Percentiles rank a stretch among this genome's conserved stretches.
phyloP scores from a whole-genome alignment of 2,888 invertebrate species.

The Macrophya alboannulata region DNA sequence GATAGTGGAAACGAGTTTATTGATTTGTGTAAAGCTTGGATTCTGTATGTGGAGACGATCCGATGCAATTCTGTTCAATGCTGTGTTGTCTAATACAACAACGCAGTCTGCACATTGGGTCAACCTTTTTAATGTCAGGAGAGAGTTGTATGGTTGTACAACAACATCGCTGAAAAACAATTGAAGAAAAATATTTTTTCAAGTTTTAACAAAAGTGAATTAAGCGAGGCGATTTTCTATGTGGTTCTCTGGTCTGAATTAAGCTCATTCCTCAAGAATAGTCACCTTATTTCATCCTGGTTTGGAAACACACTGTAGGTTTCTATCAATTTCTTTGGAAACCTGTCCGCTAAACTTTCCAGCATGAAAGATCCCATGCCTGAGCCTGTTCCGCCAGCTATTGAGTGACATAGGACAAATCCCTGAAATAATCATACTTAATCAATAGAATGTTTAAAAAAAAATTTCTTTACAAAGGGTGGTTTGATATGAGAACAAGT shows the following conservation, averaged over 20 bases:
- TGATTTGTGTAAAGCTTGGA: conserved; percentile 98
- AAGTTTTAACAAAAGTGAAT: conserved; percentile 25
- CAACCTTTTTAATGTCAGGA: conserved; percentile 95
- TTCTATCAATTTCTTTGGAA: conserved; percentile 98
- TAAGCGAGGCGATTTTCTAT: neutral
- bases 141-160: conserved; percentile 97
- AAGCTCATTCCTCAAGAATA: neutral
- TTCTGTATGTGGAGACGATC: conserved; percentile 97
- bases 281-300: conserved; percentile 94
- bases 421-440: conserved; percentile 83
- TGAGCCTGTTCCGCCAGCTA: conserved; percentile 99
- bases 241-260: neutral
- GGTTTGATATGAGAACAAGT: conserved; percentile 14
- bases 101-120: conserved; percentile 98
- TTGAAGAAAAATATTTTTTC: conserved; percentile 9
- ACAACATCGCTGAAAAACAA: conserved; percentile 90
- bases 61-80: conserved; percentile 95
- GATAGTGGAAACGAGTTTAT: conserved; percentile 97
- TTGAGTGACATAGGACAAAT: conserved; percentile 98
- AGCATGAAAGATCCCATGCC: conserved; percentile 99
- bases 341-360: conserved; percentile 94
- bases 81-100: conserved; percentile 98
- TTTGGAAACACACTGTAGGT: conserved; percentile 99
- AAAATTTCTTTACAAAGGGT: neutral
- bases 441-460: neutral